Conservation (phyloP, 37 sponge, comb jelly and placozoan genomes). For the Dysidea cf. avara region DNA sequence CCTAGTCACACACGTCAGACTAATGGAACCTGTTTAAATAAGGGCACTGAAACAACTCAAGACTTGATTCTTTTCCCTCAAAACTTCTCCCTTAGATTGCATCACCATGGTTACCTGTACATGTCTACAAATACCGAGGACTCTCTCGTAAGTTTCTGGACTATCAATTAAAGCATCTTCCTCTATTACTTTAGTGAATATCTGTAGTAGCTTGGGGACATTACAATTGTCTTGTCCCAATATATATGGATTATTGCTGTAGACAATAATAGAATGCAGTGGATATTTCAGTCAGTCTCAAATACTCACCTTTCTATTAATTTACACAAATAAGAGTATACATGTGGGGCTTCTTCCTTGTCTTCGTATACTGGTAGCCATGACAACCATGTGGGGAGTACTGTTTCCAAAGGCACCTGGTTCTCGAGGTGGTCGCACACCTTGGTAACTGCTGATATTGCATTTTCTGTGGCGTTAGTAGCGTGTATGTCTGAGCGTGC, state of each 20-base stretch:
- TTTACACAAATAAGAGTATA: constrained; percentile 93
- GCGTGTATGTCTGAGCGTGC: constrained; percentile 49
- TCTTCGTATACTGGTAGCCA: constrained; percentile 98
- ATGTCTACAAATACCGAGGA: constrained; percentile 82
- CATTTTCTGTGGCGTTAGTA: constrained; percentile 92
- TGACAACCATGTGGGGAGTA: constrained; percentile 86
- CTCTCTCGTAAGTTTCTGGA: constrained; percentile 47
- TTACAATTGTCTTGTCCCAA: constrained; percentile 78
- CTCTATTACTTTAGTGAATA: constrained; percentile 73
- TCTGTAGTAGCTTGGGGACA: constrained; percentile 75
- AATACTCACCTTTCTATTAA: constrained; percentile 78
- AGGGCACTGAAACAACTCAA: too few species aligned
- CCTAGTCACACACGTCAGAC: too few species aligned
- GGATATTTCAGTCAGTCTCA: background rate
- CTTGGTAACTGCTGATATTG: constrained; percentile 96
- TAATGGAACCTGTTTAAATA: too few species aligned
- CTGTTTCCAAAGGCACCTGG: constrained; percentile 75
- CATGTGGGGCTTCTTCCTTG: constrained; percentile 88
- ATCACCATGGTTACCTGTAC: constrained; percentile 55
- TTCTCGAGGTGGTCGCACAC: constrained; percentile 84
- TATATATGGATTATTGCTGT: constrained; percentile 73
- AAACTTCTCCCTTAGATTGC: background rate
- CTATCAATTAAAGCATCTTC: constrained; percentile 53
- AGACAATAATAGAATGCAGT: constrained; percentile 3
- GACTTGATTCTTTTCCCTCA: too few species aligned